Percentiles rank a stretch among this genome's conserved stretches.
phyloP scores from a whole-genome alignment of 2,113 vertebrate species.

The Megaptera novaeangliae region DNA sequence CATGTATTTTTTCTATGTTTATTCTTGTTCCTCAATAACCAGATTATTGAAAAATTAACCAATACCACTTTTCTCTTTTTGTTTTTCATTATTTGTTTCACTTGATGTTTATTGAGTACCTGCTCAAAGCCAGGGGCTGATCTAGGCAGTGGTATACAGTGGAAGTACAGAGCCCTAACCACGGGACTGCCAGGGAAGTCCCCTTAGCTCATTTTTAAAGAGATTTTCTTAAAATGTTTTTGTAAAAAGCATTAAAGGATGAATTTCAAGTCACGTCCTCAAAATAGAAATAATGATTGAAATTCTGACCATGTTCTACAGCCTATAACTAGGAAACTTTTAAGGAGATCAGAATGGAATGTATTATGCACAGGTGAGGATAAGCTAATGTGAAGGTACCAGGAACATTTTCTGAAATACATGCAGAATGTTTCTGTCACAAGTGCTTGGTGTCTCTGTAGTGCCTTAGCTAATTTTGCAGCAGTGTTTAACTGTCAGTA shows the following conservation, averaged over 20 bases:
- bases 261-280: neutral
- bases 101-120: neutral
- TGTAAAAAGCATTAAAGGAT: neutral
- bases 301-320: neutral
- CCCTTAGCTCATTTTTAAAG: neutral
- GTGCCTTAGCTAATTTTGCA: constrained; percentile 69
- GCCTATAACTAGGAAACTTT: neutral
- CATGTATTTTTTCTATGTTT: neutral
- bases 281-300: neutral
- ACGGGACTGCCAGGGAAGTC: too few relatives aligned
- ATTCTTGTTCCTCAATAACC: neutral
- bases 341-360: neutral
- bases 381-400: neutral
- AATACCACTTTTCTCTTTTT: neutral
- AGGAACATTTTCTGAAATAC: neutral
- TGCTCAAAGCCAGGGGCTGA: neutral
- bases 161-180: too few relatives aligned
- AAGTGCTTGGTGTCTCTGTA: constrained; percentile 49
- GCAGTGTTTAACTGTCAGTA: constrained; percentile 73
- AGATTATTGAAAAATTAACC: neutral
- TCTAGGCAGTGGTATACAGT: neutral
- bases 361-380: neutral
- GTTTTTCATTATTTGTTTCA: neutral
- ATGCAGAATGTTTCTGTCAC: neutral
- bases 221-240: neutral